These are phyloP conservation scores for Eolophus roseicapilla DNA, from an alignment of 2,113 vertebrate species.

Conservation along the genomic window DNA sequence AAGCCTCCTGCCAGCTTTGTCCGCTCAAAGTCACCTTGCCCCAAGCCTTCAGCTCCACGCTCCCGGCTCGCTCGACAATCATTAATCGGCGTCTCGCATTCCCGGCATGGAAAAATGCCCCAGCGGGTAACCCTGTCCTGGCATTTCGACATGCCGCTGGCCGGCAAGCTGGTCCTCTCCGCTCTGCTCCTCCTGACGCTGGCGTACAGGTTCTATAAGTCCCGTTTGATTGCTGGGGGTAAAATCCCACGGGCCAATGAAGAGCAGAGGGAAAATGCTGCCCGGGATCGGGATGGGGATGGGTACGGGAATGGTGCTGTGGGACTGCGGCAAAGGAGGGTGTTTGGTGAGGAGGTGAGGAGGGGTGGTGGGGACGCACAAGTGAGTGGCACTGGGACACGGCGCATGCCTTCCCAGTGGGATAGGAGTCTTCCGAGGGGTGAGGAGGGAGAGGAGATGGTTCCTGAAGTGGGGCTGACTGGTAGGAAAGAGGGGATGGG, in stretches of 20 bases:
- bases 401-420: accelerated
- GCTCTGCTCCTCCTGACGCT: slow-evolving; percentile 80
- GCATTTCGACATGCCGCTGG: slow-evolving; percentile 85
- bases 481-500: accelerated
- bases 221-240: slow-evolving; percentile 25
- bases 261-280: not conserved
- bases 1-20: not conserved
- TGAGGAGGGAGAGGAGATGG: not conserved
- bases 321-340: not conserved
- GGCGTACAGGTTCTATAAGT: slow-evolving; percentile 82
- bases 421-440: not conserved
- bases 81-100: slow-evolving; percentile 75
- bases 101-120: slow-evolving; percentile 59
- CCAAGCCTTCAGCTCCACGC: not conserved
- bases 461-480: not conserved
- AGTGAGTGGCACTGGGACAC: accelerated
- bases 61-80: slow-evolving; percentile 39
- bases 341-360: not conserved
- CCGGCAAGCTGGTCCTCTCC: slow-evolving; percentile 83
- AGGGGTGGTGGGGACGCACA: accelerated
- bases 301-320: not conserved
- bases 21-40: slow-evolving; percentile 59
- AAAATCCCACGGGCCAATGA: accelerated
- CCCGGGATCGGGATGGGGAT: not conserved
- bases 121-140: slow-evolving; percentile 67